phyloP scores from a whole-genome alignment of 2,797 vertebrate species.

The Phrynocephalus vlangalii region DNA sequence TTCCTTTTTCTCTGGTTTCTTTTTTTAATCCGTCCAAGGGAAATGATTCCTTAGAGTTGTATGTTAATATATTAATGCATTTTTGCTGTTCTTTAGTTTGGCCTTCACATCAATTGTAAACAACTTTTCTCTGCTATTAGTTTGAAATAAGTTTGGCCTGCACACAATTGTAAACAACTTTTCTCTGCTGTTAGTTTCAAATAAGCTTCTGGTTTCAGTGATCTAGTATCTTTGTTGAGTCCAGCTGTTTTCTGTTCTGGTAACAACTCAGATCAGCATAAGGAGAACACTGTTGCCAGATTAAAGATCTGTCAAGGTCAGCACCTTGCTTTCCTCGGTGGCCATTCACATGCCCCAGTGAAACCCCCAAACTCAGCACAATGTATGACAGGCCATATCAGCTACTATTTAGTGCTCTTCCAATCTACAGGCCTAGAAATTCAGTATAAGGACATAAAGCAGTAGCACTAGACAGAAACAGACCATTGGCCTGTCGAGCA shows the following conservation, averaged over 20 bases:
- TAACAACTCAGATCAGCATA: background rate
- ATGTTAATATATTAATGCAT: background rate
- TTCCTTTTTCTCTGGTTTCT: background rate
- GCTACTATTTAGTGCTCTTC: background rate
- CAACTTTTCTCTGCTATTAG: background rate
- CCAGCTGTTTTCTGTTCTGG: background rate
- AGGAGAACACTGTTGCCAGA: background rate
- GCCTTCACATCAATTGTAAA: background rate
- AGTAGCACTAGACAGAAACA: background rate
- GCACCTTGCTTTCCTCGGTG: background rate
- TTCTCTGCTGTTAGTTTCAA: conserved; percentile 11
- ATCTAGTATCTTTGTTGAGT: background rate
- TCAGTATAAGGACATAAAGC: background rate
- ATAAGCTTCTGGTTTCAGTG: background rate
- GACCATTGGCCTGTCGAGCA: background rate
- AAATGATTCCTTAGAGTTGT: conserved; percentile 6
- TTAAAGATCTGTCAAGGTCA: background rate
- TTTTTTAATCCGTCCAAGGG: background rate
- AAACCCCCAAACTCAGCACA: background rate
- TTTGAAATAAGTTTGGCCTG: background rate
- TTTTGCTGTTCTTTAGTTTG: background rate
- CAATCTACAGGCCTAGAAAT: background rate
- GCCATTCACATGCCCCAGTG: background rate
- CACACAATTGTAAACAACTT: conserved; percentile 4
- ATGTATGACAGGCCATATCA: background rate